Percentiles rank a stretch among this genome's conserved stretches.
Evolutionary conservation across 2,113 vertebrate species (phyloP).

Genomic region (Daphoenositta chrysoptera): DNA sequence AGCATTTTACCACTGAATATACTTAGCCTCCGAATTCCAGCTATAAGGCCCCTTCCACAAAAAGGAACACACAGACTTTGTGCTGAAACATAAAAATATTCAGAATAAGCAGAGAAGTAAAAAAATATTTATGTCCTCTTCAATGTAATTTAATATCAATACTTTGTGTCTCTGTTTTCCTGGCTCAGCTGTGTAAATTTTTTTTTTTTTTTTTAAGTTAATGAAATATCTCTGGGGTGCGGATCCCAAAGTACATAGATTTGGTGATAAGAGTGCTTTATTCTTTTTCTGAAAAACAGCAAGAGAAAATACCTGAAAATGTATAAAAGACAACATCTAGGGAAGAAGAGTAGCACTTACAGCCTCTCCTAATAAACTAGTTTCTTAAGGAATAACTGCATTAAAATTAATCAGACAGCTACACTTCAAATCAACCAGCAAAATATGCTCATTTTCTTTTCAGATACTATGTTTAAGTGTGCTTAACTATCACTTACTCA

Average conservation of each 20-base stretch:
- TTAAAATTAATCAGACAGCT: slow-evolving; percentile 40
- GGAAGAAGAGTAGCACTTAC: background rate
- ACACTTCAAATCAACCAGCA: slow-evolving; percentile 52
- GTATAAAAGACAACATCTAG: background rate
- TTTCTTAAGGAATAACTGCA: background rate
- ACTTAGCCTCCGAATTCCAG: background rate
- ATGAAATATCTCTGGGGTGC: slow-evolving; percentile 4
- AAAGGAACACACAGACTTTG: background rate
- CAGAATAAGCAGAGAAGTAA: slow-evolving; percentile 50
- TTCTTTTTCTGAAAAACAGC: slow-evolving; percentile 29
- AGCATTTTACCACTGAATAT: background rate
- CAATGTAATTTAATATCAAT: slow-evolving; percentile 46
- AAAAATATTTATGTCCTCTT: slow-evolving; percentile 41
- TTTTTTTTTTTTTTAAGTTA: slow-evolving; percentile 23
- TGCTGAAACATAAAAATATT: slow-evolving; percentile 43
- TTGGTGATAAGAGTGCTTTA: slow-evolving; percentile 43
- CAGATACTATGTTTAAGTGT: background rate
- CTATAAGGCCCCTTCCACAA: background rate
- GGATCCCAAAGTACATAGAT: slow-evolving; percentile 16
- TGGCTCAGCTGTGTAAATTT: background rate
- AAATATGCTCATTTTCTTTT: slow-evolving; percentile 36
- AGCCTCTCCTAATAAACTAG: slow-evolving; percentile 6
- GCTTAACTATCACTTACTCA: slow-evolving; percentile 10
- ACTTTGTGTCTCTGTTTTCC: slow-evolving; percentile 21
- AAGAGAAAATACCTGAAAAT: slow-evolving; percentile 29